Percentiles rank a stretch among this genome's conserved stretches.
phyloP scores from a whole-genome alignment of 2,113 vertebrate genomes.

The Rallus limicola region DNA sequence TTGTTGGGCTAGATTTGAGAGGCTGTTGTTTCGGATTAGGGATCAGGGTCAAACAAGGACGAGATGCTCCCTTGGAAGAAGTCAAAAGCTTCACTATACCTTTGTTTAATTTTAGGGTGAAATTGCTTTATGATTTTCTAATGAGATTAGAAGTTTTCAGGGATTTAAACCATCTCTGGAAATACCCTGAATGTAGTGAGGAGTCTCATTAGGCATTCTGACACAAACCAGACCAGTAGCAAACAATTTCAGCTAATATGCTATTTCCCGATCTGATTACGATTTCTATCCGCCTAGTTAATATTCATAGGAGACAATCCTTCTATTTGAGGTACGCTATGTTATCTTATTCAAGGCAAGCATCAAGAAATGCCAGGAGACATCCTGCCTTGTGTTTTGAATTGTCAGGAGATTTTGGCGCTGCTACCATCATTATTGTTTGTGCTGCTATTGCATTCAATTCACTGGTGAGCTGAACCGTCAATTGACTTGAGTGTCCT shows the following conservation, averaged over 20 bases:
- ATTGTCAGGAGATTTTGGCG: not conserved
- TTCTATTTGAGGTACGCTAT: not conserved
- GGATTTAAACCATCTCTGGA: not conserved
- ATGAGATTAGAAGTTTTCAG: not conserved
- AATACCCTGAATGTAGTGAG: not conserved
- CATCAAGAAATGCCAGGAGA: not conserved
- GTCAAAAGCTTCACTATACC: not conserved
- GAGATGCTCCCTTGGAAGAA: not conserved
- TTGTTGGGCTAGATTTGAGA: not conserved
- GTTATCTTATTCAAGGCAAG: not conserved
- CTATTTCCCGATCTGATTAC: not conserved
- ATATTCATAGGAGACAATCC: not conserved
- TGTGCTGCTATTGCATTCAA: not conserved
- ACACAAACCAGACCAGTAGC: not conserved
- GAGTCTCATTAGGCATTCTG: not conserved
- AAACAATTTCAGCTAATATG: not conserved
- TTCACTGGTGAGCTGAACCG: not conserved
- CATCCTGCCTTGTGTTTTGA: not conserved
- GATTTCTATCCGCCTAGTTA: not conserved
- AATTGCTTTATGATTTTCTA: slow-evolving; percentile 7
- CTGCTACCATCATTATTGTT: not conserved
- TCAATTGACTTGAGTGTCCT: not conserved
- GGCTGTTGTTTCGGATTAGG: not conserved
- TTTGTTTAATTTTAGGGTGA: not conserved
- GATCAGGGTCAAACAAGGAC: not conserved